Evolutionary conservation across 2,888 invertebrate species (phyloP), one percentile per base, ranked within the genome.

Genomic region (Orthosia incerta): DNA sequence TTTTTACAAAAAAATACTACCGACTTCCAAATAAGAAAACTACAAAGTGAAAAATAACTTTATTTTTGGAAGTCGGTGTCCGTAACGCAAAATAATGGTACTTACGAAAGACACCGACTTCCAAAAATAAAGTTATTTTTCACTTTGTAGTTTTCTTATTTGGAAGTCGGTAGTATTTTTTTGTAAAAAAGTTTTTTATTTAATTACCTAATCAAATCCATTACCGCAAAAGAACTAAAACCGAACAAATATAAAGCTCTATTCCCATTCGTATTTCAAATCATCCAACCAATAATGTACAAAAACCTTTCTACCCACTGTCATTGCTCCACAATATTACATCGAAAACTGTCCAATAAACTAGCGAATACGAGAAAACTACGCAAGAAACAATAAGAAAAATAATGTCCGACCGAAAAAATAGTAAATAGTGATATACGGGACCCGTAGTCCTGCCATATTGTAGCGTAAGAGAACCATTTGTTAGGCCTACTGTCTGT

Each of bases 401-500:
- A 77, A 76, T 79, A 70, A 75, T 79, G 79, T 74, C 23, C 50
- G 11, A 70, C 63, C 50, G 66, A 73, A 70, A 65, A 71, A 79
- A 78, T 56, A 67, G 70, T 66, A 74, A 79, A 81, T 67, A 67
- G 68, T 77, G 77, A 84, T 77, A 79, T 73, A 82, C 51, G 64
- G 65, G 59, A 71, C 39, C 71, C 74, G 74, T 71, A 84, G 74
- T 76, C 74, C 56, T 61, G 59, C 75, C 70, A 74, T 82, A 84
- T 79, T 74, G 82, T 81, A 74, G 71, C 74, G 46, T 74, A 64
- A 76, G 68, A 61, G 73, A 69, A 76, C 71, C 76, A 85, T 85
- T 87, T 83, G 80, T 87, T 85, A 85, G 73, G 80, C 61, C 76
- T 63, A 76, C 77, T 79, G 77, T 73, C 79, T 73, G 80, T 74